Evolutionary conservation across 1,140 invertebrate genomes (phyloP).

Genomic region (Hylaeus anthracinus): DNA sequence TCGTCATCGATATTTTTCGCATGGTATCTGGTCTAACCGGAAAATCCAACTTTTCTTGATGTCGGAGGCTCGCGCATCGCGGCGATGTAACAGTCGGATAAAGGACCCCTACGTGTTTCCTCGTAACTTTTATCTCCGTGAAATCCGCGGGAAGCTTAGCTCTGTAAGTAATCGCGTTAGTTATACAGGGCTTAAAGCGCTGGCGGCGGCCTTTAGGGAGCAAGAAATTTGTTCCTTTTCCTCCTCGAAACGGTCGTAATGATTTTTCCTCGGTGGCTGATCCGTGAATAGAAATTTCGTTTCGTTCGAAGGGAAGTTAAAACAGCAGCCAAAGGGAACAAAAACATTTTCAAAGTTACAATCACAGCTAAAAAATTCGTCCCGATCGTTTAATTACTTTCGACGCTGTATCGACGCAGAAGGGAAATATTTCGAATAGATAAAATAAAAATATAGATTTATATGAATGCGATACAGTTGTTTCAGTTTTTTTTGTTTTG

Average conservation of each 20-base stretch:
- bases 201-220: background rate
- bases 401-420: too few species aligned
- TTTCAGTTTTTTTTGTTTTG: too few species aligned
- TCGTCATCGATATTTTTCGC: background rate
- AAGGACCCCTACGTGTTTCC: background rate
- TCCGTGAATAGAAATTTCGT: constrained; percentile 8
- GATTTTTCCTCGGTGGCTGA: constrained; percentile 34
- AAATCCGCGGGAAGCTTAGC: constrained; percentile 36
- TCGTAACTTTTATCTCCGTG: constrained; percentile 38
- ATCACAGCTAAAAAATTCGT: too few species aligned
- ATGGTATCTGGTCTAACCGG: too few species aligned
- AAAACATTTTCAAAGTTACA: too few species aligned
- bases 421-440: too few species aligned
- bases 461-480: too few species aligned
- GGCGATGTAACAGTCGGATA: background rate
- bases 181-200: constrained; percentile 21
- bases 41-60: background rate
- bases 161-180: constrained; percentile 38
- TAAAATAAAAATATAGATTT: too few species aligned
- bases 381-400: too few species aligned
- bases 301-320: too few species aligned
- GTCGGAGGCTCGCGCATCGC: too few species aligned
- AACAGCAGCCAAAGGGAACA: too few species aligned
- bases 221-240: constrained; percentile 17
- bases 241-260: constrained; percentile 16